Evolutionary conservation across 2,113 vertebrate genomes (phyloP).

Genomic region (Oryctolagus cuniculus): DNA sequence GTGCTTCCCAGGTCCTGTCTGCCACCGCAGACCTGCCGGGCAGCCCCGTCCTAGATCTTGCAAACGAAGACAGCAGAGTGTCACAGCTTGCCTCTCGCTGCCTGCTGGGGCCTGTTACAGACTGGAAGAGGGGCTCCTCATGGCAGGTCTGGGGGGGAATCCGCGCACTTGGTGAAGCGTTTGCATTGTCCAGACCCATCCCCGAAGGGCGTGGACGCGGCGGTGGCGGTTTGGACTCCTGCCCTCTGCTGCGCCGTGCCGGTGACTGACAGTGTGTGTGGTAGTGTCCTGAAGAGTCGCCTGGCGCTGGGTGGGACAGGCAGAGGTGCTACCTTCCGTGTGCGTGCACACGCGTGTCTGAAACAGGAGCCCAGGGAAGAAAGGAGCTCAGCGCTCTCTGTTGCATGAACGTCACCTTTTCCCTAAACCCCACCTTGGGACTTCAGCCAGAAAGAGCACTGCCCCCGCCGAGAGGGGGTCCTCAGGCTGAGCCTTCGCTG

Average conservation of each 20-base stretch:
- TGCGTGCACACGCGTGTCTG: not conserved
- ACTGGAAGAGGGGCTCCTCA: not conserved
- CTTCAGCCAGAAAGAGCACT: not conserved
- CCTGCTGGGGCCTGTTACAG: not conserved
- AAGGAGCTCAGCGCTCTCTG: not conserved
- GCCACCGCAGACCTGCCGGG: not conserved
- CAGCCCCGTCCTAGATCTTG: not conserved
- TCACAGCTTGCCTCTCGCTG: not conserved
- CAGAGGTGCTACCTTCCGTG: not conserved
- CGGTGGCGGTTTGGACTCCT: not conserved
- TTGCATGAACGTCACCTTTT: not conserved
- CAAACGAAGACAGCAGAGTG: not conserved
- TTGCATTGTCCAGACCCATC: not conserved
- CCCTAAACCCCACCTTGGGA: not conserved
- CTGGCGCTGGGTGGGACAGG: not conserved
- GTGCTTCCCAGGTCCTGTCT: not conserved
- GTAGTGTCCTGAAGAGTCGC: not conserved
- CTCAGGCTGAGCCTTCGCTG: no score
- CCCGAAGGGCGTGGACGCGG: no score
- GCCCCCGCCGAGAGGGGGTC: no score
- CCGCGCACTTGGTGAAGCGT: not conserved
- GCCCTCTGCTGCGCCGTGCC: not conserved
- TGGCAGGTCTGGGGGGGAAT: not conserved
- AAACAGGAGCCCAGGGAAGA: not conserved
- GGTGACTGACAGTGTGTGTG: rapidly evolving